Base-by-base conservation (phyloP, 2,888 invertebrate species). In the Agonum fuliginosum region DNA sequence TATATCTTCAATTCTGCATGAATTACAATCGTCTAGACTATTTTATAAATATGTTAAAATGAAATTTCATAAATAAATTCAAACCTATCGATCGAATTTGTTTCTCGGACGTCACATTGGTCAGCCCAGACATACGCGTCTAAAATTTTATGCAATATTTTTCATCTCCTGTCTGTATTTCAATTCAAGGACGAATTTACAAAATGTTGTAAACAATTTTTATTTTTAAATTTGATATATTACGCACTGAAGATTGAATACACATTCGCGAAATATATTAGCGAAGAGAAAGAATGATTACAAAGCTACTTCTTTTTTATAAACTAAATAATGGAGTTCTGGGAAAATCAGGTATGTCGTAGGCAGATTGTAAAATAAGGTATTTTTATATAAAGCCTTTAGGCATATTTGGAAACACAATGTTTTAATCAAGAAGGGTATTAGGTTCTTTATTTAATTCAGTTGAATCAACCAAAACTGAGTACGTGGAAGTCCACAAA, bases 11-110 rank as follows among this genome's bases (percentile, higher is more conserved):
- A 74, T 65, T 75, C 67, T 75, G 75, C 46, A 75, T 75, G 8
- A 67, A 79, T 79, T 79, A 80, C 71, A 58, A 46, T 54, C 67
- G 81, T 81, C 81, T 81, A 81, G 81, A 81, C 81, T 75, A 79
- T 79, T 77, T 78, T 78, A 81, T 81, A 81, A 80, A 81, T 81
- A 79, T 89, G 24, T 65, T 86, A 20, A 75, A 88, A 54, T 37
- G 48, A 75, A 67, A 67, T 67, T 67, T 65, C 75, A 75, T 75
- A 65, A 75, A 75, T 75, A 75, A 51, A 75, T 75, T 62, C 48
- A 62, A n/a, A n/a, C n/a, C n/a, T 46, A 65, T 37, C 14, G 48
- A 67, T 75, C 43, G 65, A 67, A 51, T 75, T 75, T 72, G 48
- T 75, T 34, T 75, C 30, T 48, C 14, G 17, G 1, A 27, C 75